Base-by-base conservation (phyloP, 2,888 invertebrate species). In the Stenichneumon culpator region DNA sequence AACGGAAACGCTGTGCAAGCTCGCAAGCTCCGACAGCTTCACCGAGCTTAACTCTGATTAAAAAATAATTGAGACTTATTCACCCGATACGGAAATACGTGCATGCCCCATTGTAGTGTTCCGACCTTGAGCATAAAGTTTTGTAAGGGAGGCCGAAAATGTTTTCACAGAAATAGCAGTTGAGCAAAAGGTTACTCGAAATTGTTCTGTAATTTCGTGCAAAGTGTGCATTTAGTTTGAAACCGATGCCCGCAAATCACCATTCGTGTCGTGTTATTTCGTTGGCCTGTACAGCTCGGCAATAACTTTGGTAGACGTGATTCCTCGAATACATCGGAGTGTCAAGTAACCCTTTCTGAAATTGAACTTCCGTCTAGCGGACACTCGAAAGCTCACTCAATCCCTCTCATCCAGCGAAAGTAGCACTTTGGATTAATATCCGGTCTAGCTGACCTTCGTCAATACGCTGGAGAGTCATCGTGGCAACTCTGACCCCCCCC, bases 391-490 rank as follows among this genome's bases (percentile, higher is more conserved):
- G 70, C 36, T 72, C 67, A 22, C 19, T 9, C 9, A 44, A 22
- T 19, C 9, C 16, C 22, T 44, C 44, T 67, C 2, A 14, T 67
- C 44, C 4, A 14, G 4, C 22, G 82, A 75, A 67, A 79, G 84
- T 80, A 83, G 83, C 82, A 52, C 80, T 77, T 47, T 60, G 74
- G 80, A 79, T 86, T 84, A 86, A 85, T 86, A 83, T 86, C 86
- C 82, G 83, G 82, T 73, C 32, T 68, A 82, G 84, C 80, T 44
- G 74, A 47, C 25, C 77, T 39, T 77, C 32, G 68, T 63, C 74
- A 47, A 57, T 36, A 78, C 67, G 74, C 44, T 54, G 69, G 28
- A 28, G 28, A 1, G 28, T 60, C 60, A 28, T 60, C 11, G 11
- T 16, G 14, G 3, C 14, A 14, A 3, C 19, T n/a, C 6, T 52